Evolutionary conservation across 2,113 vertebrate species (phyloP).

Genomic region (Ptyas mucosa): DNA sequence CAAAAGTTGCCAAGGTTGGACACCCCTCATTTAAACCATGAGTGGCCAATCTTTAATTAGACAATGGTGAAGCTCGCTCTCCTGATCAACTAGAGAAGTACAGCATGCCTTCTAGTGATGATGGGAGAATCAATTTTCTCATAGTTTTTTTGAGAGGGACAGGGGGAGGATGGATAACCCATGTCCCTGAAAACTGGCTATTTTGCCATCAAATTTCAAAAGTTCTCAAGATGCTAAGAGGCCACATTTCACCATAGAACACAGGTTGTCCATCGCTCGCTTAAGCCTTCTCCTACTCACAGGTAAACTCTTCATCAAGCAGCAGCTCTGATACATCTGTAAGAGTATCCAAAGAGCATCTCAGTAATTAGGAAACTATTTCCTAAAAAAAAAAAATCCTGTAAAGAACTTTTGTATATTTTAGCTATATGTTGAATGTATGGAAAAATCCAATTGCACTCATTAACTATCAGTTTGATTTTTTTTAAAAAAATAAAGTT

Average conservation of each 20-base stretch:
- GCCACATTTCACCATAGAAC: neutral
- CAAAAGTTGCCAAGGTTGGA: neutral
- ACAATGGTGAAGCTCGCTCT: neutral
- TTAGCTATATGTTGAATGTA: slow-evolving; percentile 43
- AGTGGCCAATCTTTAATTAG: neutral
- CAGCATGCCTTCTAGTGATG: neutral
- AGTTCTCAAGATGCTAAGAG: neutral
- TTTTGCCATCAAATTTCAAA: neutral
- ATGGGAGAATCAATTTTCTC: neutral
- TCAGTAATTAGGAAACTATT: neutral
- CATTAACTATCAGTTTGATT: slow-evolving; percentile 19
- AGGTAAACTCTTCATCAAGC: neutral
- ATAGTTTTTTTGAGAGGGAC: neutral
- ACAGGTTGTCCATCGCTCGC: neutral
- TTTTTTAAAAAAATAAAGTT: slow-evolving; percentile 40
- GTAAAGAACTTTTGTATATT: slow-evolving; percentile 32
- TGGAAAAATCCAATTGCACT: slow-evolving; percentile 20
- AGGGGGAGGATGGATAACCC: neutral
- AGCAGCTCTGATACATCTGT: neutral
- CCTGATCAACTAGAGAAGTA: neutral
- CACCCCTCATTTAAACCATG: neutral
- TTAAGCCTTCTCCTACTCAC: neutral
- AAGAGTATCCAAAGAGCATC: slow-evolving; percentile 5
- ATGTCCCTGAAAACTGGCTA: neutral
- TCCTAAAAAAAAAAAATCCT: slow-evolving; percentile 17